Conservation (phyloP, 2,888 invertebrate species). For the Acanthoscelides obtectus region DNA sequence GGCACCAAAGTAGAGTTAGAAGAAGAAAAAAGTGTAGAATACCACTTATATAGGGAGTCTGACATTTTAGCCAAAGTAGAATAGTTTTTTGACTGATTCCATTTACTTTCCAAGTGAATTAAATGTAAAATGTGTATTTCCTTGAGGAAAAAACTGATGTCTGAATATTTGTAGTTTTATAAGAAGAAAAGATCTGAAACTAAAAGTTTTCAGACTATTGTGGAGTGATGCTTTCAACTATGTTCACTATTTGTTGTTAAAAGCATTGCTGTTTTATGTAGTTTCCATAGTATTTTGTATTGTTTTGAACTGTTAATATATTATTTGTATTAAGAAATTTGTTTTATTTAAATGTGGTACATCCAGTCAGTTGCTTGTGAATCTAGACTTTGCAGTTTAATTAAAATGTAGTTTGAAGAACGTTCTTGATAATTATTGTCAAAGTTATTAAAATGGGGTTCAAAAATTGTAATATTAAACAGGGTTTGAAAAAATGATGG, state of each 20-base stretch:
- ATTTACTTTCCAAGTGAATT: background rate
- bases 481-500: too few relatives aligned
- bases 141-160: background rate
- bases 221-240: conserved; percentile 18
- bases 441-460: too few relatives aligned
- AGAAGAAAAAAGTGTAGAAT: conserved; percentile 88
- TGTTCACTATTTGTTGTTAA: conserved; percentile 23
- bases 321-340: background rate
- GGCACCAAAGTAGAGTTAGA: conserved; percentile 93
- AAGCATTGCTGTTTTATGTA: conserved; percentile 11
- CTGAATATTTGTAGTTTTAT: background rate
- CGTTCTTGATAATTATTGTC: too few relatives aligned
- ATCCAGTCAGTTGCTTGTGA: too few relatives aligned
- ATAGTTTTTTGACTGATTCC: conserved; percentile 12
- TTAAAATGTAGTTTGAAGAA: too few relatives aligned
- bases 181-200: conserved; percentile 9
- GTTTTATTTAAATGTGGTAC: background rate
- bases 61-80: conserved; percentile 94
- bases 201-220: conserved; percentile 19
- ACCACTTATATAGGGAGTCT: conserved; percentile 88
- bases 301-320: background rate
- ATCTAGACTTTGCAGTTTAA: too few relatives aligned
- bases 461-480: too few relatives aligned
- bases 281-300: background rate
- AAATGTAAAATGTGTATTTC: background rate